These are phyloP conservation scores for Eleutherodactylus coqui DNA, from an alignment of 2,797 vertebrate genomes.

Conservation along the genomic window DNA sequence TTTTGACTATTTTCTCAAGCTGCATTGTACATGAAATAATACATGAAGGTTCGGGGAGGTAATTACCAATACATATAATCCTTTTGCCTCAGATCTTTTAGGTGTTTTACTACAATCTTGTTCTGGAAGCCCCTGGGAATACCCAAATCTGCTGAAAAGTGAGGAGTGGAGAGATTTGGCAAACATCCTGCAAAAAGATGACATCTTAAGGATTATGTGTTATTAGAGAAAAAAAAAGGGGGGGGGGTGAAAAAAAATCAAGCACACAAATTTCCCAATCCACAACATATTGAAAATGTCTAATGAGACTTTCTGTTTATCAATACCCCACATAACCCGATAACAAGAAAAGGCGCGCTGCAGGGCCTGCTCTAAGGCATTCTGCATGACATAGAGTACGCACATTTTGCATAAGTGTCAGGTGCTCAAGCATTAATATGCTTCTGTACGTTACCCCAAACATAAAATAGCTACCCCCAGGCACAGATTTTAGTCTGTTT, in stretches of 20 bases:
- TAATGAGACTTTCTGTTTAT: no score
- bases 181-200: background rate
- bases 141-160: background rate
- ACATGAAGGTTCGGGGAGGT: background rate
- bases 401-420: no score
- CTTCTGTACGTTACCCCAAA: no score
- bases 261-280: background rate
- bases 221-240: background rate
- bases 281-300: background rate
- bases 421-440: no score
- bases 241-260: background rate
- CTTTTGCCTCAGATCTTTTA: conserved; percentile 16
- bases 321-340: no score
- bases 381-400: no score
- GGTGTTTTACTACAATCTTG: conserved; percentile 30
- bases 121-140: conserved; percentile 16
- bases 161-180: conserved; percentile 26
- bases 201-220: background rate
- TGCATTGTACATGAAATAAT: background rate
- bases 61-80: conserved; percentile 26
- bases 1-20: background rate
- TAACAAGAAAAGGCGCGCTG: no score
- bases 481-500: no score
- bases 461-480: no score
- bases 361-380: no score